Base-by-base conservation (phyloP, 2,113 vertebrate genomes). In the Sphaerodactylus townsendi region DNA sequence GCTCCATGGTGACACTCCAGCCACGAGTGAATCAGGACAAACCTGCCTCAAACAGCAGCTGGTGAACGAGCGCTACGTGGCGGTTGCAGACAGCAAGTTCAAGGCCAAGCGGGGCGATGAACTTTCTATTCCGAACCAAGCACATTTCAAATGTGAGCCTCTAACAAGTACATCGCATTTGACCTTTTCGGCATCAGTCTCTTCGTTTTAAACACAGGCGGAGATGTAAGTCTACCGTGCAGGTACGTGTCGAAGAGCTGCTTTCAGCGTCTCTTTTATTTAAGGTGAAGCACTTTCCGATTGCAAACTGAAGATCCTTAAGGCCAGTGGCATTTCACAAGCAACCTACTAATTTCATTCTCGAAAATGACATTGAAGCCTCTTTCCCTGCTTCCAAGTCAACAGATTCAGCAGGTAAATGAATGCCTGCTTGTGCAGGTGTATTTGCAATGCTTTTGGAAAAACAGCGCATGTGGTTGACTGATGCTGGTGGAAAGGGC, bases 291-390 rank as follows among this genome's bases (percentile, higher is more conserved):
- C 17, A 82, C 56, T 44, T 87, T 77, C 76, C 72, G 35, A 59
- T 2, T 33, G 41, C 11, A 86, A 68, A 41, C 59, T 19, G 59
- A 17, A 21, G 10, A 72, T 65, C 53, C 2, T 0, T 53, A 69
- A 81, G 48, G 65, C 71, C 33, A 85, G 39, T 66, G 15, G 33
- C 4, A 48, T 81, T 90, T 86, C 72, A 86, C 79, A 28, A 69
- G 39, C 66, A 7, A 81, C 73, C 44, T 25, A 69, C n/a, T 33
- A 69, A 19, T 73, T 86, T 71, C 64, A 3, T 39, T 1, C 28
- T 80, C 30, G 71, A n/a, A 87, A 84, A 85, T 62, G 70, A 44
- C 2, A 68, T 59, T 56, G 3, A 44, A 76, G 56, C 9, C 37
- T 65, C 70, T 86, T 50, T 35, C 48, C n/a, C 30, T 86, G 10